phyloP scores from a whole-genome alignment of 2,113 vertebrate genomes.

The Clarias macrocephalus region DNA sequence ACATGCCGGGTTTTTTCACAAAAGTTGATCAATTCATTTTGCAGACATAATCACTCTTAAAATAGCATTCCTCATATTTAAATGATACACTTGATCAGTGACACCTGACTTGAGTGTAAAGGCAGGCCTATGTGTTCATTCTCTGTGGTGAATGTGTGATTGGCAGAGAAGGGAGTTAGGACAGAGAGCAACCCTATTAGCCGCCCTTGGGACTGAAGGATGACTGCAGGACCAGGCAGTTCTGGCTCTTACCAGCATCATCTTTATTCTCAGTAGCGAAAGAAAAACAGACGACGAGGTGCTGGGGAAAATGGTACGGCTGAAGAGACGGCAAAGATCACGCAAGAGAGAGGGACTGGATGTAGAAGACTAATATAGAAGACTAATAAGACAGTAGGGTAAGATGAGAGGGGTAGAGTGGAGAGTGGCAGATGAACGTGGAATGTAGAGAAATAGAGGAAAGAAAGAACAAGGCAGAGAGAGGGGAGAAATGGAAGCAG shows the following conservation, averaged over 20 bases:
- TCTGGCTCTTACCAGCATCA: background rate
- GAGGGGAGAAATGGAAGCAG: slow-evolving; percentile 31
- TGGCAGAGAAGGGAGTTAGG: slow-evolving; percentile 34
- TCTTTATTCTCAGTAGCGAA: slow-evolving; percentile 9
- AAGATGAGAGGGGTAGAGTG: slow-evolving; percentile 19
- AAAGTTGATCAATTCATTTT: slow-evolving; percentile 8
- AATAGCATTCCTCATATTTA: slow-evolving; percentile 20
- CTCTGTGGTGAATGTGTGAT: slow-evolving; percentile 30
- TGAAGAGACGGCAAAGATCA: slow-evolving; percentile 20
- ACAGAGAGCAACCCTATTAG: slow-evolving; percentile 24
- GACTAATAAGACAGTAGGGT: slow-evolving; percentile 22
- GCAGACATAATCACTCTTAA: slow-evolving; percentile 7
- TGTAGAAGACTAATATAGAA: slow-evolving; percentile 16
- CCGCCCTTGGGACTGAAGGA: slow-evolving; percentile 10
- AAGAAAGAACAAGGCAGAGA: slow-evolving; percentile 13
- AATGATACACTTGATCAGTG: slow-evolving; percentile 46
- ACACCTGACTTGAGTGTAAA: slow-evolving; percentile 38
- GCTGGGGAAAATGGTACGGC: background rate
- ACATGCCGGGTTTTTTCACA: slow-evolving; percentile 10
- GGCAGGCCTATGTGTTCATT: background rate
- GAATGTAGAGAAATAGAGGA: slow-evolving; percentile 52
- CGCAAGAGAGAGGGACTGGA: background rate
- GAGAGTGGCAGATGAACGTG: slow-evolving; percentile 8
- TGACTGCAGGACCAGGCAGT: slow-evolving; percentile 26
- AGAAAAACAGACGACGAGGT: background rate